Base-by-base conservation (phyloP, 2,888 invertebrate species). In the Buathra laborator region DNA sequence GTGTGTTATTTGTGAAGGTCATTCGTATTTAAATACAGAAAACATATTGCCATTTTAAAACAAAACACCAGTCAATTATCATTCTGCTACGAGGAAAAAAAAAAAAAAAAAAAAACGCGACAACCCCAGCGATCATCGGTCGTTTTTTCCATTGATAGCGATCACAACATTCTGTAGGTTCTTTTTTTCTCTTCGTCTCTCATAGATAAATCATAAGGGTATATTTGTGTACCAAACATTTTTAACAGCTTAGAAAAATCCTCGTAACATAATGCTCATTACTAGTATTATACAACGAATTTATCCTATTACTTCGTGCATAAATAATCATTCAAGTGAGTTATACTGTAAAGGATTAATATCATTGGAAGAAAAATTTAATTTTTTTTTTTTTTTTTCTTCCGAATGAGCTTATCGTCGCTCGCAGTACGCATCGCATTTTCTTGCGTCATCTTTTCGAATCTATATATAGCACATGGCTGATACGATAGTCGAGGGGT, bases 281-380 rank as follows among this genome's bases (percentile, higher is more conserved):
- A 79, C 88, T 92, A 92, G 92, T 92, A 92, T 93, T 92, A 92
- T 92, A 92, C 93, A 92, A 92, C 93, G 93, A 93, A 92, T 90
- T 87, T 85, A 87, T 88, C 88, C 88, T 88, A 66, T 43, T 66
- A 43, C 37, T 43, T 66, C 43, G 19, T 66, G 43, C 43, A 16
- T 43, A 43, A 19, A 43, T 44, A 66, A 66, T 66, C 43, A 9
- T 43, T 37, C n/a, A 19, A 37, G 43, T 59, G 62, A 16, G 7
- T 37, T 67, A 46, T 24, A 16, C 29, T n/a, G 62, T 29, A 29
- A 19, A 62, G 32, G 62, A 37, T 29, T 29, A 62, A 51, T 68
- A 51, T 68, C 14, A 68, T 6, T 32, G 62, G 5, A 19, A 32
- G 14, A n/a, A 43, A 29, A 53, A 6, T 4, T 37, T 37, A 37